These are phyloP conservation scores for Myotis pilosus DNA, from an alignment of 2,797 vertebrate species.

Conservation along the genomic window DNA sequence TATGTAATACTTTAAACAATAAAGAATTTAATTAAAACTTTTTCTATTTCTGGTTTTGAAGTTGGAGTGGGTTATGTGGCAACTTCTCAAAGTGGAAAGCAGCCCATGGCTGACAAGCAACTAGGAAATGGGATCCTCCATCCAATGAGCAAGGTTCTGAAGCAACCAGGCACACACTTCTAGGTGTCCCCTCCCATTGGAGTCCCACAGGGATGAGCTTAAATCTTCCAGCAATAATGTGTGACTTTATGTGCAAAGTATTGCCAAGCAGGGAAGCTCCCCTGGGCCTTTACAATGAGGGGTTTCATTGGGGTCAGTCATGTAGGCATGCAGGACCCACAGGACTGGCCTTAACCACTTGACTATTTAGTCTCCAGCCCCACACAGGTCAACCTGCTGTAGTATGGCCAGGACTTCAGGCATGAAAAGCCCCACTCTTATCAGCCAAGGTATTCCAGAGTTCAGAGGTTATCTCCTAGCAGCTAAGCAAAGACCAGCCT, in stretches of 20 bases:
- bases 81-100: not conserved
- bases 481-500: not conserved
- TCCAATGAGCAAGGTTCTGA: too few relatives aligned
- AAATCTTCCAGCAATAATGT: not conserved
- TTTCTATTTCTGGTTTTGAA: not conserved
- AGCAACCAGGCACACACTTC: too few relatives aligned
- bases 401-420: not conserved
- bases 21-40: too few relatives aligned
- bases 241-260: not conserved
- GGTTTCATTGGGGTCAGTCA: not conserved
- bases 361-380: not conserved
- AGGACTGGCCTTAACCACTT: not conserved
- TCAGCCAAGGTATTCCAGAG: not conserved
- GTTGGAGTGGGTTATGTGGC: not conserved
- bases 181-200: too few relatives aligned
- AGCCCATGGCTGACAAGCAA: too few relatives aligned
- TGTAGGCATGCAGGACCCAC: not conserved
- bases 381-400: not conserved
- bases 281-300: not conserved
- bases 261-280: not conserved
- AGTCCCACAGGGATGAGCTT: too few relatives aligned
- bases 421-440: not conserved
- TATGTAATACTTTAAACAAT: too few relatives aligned
- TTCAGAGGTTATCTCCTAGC: not conserved
- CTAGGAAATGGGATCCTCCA: too few relatives aligned